Evolutionary conservation across 2,113 vertebrate genomes (phyloP).

Genomic region (Plestiodon gilberti): DNA sequence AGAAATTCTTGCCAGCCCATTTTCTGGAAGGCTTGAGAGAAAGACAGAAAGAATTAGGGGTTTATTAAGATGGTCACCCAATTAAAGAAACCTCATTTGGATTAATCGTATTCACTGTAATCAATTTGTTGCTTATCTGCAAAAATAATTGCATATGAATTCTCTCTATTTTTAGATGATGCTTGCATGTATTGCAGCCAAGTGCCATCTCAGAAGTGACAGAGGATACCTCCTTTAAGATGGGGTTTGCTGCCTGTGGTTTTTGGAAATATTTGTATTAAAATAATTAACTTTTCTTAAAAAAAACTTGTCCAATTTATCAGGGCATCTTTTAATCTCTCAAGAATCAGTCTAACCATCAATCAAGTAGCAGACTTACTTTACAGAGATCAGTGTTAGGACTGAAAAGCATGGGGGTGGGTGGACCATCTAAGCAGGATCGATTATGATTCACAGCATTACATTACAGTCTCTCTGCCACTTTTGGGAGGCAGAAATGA

Average conservation of each 20-base stretch:
- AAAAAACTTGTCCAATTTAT: neutral
- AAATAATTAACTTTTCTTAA: neutral
- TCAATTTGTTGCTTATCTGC: neutral
- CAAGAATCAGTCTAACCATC: neutral
- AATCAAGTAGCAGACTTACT: neutral
- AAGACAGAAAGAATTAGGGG: neutral
- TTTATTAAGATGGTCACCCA: neutral
- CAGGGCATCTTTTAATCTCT: neutral
- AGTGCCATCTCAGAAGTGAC: neutral
- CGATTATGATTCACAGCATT: neutral
- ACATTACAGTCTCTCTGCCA: too few species aligned
- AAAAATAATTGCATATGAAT: neutral
- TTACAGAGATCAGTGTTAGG: neutral
- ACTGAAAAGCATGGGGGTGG: too few species aligned
- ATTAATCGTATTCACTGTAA: neutral
- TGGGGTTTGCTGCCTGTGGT: neutral
- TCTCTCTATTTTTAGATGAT: neutral
- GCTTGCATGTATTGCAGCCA: neutral
- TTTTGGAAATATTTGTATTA: neutral
- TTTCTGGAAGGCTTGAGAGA: neutral
- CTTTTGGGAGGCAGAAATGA: neutral
- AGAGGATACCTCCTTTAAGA: neutral
- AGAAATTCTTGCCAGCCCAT: neutral
- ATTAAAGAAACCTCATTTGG: too few species aligned
- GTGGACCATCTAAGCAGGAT: neutral